Conservation (phyloP, 2,797 vertebrate genomes). For the Neoniphon sammara region DNA sequence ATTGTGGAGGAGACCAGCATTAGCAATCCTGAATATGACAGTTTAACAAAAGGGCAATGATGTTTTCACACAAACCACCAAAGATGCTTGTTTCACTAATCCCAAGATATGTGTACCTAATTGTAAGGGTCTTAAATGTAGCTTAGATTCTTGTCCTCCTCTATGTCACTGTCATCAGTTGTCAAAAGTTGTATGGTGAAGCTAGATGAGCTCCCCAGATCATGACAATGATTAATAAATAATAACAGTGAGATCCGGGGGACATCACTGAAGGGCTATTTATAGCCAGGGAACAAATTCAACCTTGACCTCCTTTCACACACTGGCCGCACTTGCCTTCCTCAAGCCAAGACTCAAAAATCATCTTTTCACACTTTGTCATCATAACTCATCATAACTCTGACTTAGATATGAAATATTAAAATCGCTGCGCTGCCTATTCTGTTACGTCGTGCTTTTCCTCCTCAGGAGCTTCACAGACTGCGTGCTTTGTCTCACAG, state of each 20-base stretch:
- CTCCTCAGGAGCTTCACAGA: slow-evolving; percentile 43
- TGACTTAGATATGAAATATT: slow-evolving; percentile 70
- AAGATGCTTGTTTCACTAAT: slow-evolving; percentile 38
- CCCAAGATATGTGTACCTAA: slow-evolving; percentile 17
- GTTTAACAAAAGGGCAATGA: slow-evolving; percentile 58
- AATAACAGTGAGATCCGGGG: slow-evolving; percentile 71
- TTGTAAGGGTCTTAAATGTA: slow-evolving; percentile 24
- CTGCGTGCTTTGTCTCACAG: slow-evolving; percentile 35
- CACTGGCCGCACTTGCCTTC: slow-evolving; percentile 50
- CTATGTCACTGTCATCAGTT: slow-evolving; percentile 54
- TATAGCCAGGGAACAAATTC: slow-evolving; percentile 70
- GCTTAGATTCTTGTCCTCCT: slow-evolving; percentile 41
- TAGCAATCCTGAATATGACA: slow-evolving; percentile 45
- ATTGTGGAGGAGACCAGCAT: slow-evolving; percentile 46
- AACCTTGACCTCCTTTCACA: slow-evolving; percentile 76
- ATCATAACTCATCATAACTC: slow-evolving; percentile 60
- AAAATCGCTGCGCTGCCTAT: slow-evolving; percentile 49
- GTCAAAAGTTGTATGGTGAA: slow-evolving; percentile 34
- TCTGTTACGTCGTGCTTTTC: slow-evolving; percentile 58
- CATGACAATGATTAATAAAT: slow-evolving; percentile 73
- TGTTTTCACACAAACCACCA: slow-evolving; percentile 43
- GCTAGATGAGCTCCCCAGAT: slow-evolving; percentile 66
- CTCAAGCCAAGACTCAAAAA: slow-evolving; percentile 60
- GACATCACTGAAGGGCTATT: slow-evolving; percentile 66
- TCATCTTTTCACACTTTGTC: slow-evolving; percentile 62